These are phyloP conservation scores for Clostera curtula DNA, from an alignment of 2,888 invertebrate genomes.

Conservation along the genomic window DNA sequence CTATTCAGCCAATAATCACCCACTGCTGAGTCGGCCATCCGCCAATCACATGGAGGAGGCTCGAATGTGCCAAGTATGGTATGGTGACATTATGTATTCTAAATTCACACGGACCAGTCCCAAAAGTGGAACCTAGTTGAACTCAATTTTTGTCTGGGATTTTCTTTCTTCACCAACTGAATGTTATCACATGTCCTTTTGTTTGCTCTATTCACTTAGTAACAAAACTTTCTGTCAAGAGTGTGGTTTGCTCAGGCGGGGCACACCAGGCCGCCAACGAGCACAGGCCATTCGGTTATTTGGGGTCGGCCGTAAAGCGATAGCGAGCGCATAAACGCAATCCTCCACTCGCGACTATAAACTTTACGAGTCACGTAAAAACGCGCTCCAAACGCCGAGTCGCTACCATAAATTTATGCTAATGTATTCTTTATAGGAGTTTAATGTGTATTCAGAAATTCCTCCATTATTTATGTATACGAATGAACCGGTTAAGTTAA, in stretches of 20 bases:
- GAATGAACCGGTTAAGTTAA: slow-evolving; percentile 74
- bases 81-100: too few species aligned
- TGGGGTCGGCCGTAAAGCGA: slow-evolving; percentile 72
- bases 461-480: slow-evolving; percentile 73
- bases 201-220: too few species aligned
- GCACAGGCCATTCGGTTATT: slow-evolving; percentile 69
- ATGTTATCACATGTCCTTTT: too few species aligned
- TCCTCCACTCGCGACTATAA: slow-evolving; percentile 74
- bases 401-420: slow-evolving; percentile 75
- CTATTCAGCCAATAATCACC: too few species aligned
- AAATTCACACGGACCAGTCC: too few species aligned
- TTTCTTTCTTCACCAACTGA: too few species aligned
- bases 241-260: too few species aligned
- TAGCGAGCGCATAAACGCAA: slow-evolving; percentile 73
- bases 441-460: slow-evolving; percentile 75
- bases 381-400: slow-evolving; percentile 72
- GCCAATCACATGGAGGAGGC: too few species aligned
- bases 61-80: too few species aligned
- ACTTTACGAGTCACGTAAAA: slow-evolving; percentile 76
- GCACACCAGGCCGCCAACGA: slow-evolving; percentile 46
- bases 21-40: too few species aligned
- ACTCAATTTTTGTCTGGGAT: too few species aligned
- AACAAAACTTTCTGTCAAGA: slow-evolving; percentile 13
- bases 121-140: too few species aligned
- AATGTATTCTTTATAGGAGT: slow-evolving; percentile 76